These are phyloP conservation scores for Athripsodes cinereus DNA, from an alignment of 2,888 invertebrate species.

Conservation along the genomic window DNA sequence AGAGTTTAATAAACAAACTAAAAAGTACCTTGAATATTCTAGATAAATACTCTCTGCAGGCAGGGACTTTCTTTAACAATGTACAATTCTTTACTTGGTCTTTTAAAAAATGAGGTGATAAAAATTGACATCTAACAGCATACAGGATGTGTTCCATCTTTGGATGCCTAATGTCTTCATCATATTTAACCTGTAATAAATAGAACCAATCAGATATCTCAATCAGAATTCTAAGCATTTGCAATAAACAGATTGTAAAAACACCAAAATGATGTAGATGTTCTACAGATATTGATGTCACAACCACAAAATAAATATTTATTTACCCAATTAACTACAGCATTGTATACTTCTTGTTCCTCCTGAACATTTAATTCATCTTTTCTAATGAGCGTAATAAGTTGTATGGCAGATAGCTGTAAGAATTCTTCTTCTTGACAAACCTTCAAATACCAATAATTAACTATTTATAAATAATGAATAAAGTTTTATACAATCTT, in stretches of 20 bases:
- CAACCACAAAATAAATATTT: no score
- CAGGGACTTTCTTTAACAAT: constrained; percentile 79
- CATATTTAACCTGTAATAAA: constrained; percentile 59
- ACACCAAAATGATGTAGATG: no score
- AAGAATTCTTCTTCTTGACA: constrained; percentile 91
- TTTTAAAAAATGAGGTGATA: constrained; percentile 84
- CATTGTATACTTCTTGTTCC: constrained; percentile 86
- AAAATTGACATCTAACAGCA: constrained; percentile 86
- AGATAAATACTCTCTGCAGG: constrained; percentile 83
- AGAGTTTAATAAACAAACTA: no score
- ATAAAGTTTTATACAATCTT: no score
- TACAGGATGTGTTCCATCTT: constrained; percentile 85
- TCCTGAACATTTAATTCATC: constrained; percentile 90
- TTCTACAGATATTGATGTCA: no score
- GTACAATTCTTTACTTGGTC: constrained; percentile 90
- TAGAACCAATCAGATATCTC: no score
- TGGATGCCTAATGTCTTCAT: constrained; percentile 74
- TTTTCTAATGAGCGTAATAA: constrained; percentile 76
- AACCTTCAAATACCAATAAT: constrained; percentile 53
- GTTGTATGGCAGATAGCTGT: constrained; percentile 71
- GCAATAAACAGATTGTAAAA: no score
- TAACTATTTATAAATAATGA: no score
- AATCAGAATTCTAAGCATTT: no score
- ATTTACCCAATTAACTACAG: constrained; percentile 82
- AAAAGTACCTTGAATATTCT: constrained; percentile 73